Evolutionary conservation across 2,888 invertebrate species (phyloP).

Genomic region (Volucella bombylans): DNA sequence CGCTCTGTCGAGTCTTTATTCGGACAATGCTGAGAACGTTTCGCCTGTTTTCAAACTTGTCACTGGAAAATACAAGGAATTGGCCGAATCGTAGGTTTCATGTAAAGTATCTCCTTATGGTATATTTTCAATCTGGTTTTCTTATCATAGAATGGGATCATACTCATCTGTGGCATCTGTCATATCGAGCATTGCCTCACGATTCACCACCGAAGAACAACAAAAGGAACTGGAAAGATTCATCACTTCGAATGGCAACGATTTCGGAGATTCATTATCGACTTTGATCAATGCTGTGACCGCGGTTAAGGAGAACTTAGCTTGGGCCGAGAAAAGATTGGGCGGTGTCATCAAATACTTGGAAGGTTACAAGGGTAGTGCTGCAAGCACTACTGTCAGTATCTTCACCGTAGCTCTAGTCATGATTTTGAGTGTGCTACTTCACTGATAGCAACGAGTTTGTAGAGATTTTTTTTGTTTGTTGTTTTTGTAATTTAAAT

Average conservation of each 20-base stretch:
- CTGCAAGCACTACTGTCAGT: conserved; percentile 24
- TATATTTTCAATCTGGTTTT: not conserved
- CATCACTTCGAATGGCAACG: conserved; percentile 74
- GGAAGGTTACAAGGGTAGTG: conserved; percentile 20
- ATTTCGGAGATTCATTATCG: conserved; percentile 77
- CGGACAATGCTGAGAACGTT: conserved; percentile 84
- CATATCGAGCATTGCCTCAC: conserved; percentile 79
- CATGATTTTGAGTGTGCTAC: conserved; percentile 38
- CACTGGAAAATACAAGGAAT: conserved; percentile 74
- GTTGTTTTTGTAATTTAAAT: too few species aligned
- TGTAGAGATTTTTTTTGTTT: conserved; percentile 24
- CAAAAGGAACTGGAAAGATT: conserved; percentile 76
- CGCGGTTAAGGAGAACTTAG: conserved; percentile 78
- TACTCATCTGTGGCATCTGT: conserved; percentile 78
- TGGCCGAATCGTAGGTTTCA: conserved; percentile 79
- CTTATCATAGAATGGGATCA: conserved; percentile 78
- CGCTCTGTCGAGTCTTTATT: conserved; percentile 83
- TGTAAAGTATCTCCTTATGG: not conserved
- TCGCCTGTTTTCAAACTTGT: conserved; percentile 84
- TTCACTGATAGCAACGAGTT: conserved; percentile 26
- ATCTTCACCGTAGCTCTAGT: conserved; percentile 35
- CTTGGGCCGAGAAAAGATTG: conserved; percentile 78
- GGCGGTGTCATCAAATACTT: conserved; percentile 77
- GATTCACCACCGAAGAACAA: conserved; percentile 79
- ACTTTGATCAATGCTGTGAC: conserved; percentile 77